Base-by-base conservation (phyloP, 2,113 vertebrate genomes). In the Lynx canadensis region DNA sequence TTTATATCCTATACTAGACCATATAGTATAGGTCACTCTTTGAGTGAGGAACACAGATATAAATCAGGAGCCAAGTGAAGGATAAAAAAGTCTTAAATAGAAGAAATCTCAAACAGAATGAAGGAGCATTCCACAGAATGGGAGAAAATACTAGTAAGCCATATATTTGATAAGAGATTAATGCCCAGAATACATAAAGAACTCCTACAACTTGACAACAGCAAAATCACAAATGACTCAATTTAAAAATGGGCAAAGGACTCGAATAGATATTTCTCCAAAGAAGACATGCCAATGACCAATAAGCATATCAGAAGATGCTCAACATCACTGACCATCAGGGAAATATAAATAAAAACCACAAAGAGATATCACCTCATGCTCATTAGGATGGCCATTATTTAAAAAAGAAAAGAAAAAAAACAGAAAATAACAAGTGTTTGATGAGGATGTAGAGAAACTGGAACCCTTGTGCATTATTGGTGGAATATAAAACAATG, bases 271-370 rank as follows among this genome's bases (percentile, higher is more conserved):
- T 3, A 38, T 69, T 71, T 93, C 79, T 73, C 7, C 36, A 83
- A 83, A 79, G 27, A 73, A 81, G 66, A 76, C 27, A 91, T 13
- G 29, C 21, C 41, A 78, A 31, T 73, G n/a, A 3, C 7, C 15
- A 87, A 45, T 4, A 21, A 66, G 27, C 10, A 79, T 50, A 69
- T 65, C 11, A 82, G 90, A 84, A 95, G 27, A 52, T 73, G 29
- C 7, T 63, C 15, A n/a, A 55, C 27, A 65, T 92, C 11, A 41
- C 6, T 94, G n/a, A 74, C 5, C 29, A 91, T 71, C 12, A 73
- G 36, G 41, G 13, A 94, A 94, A 91, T 57, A 36, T 2, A 95
- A 94, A 83, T 91, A 45, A 91, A 91, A 88, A 31, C 52, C 57
- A 69, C 74, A 89, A 9, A 85, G 71, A 85, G 6, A 41, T 73